Evolutionary conservation across 2,797 vertebrate species (phyloP).

Genomic region (Odontamblyopus rebecca): DNA sequence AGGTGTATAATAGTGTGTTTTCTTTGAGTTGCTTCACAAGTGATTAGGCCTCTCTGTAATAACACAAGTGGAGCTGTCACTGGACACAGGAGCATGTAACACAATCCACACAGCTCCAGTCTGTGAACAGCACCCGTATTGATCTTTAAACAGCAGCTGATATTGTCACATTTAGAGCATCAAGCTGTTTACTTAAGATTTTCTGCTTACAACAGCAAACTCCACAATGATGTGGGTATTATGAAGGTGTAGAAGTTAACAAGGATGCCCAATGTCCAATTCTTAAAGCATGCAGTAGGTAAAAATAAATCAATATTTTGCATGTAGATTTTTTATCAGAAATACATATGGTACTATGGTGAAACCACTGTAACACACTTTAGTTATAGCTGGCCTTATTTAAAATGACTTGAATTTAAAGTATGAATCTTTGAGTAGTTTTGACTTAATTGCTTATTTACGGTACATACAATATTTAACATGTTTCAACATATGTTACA

Average conservation of each 20-base stretch:
- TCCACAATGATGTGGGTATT: slow-evolving; percentile 37
- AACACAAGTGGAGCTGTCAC: slow-evolving; percentile 62
- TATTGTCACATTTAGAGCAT: slow-evolving; percentile 62
- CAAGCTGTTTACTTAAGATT: slow-evolving; percentile 43
- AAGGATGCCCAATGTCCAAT: not conserved
- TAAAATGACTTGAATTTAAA: too few relatives aligned
- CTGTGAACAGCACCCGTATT: slow-evolving; percentile 64
- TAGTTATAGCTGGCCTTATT: too few relatives aligned
- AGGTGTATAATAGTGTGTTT: slow-evolving; percentile 49
- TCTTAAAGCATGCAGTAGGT: not conserved
- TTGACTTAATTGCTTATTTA: too few relatives aligned
- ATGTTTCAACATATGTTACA: not conserved
- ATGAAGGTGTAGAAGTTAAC: not conserved
- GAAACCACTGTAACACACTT: too few relatives aligned
- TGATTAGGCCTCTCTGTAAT: slow-evolving; percentile 45
- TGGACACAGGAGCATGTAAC: slow-evolving; percentile 37
- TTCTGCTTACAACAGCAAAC: slow-evolving; percentile 34
- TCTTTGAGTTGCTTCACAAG: slow-evolving; percentile 51
- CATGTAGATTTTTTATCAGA: not conserved
- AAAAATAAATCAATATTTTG: not conserved
- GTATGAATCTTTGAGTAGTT: too few relatives aligned
- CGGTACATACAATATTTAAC: not conserved
- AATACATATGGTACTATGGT: not conserved
- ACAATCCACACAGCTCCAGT: slow-evolving; percentile 24
- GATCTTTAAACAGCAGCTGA: slow-evolving; percentile 53